These are phyloP conservation scores for Orbicella faveolata DNA, from an alignment of 64 coral and sea anemone species.

Conservation along the genomic window DNA sequence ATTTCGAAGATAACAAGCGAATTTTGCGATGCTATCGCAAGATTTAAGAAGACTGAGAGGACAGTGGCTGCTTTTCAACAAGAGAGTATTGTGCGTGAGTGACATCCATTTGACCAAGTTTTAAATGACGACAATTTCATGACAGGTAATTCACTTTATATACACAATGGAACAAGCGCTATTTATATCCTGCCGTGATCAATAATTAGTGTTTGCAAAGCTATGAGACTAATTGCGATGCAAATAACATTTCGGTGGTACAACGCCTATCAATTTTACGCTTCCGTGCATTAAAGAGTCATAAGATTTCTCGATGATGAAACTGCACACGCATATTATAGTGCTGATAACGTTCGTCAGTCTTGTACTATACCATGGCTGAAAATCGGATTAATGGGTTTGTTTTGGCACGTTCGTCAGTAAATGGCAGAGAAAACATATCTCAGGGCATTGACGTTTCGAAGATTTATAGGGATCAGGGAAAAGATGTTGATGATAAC, in stretches of 20 bases:
- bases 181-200: neutral
- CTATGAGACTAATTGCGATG: neutral
- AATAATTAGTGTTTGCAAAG: neutral
- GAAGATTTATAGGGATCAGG: neutral
- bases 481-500: neutral
- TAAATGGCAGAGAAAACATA: neutral
- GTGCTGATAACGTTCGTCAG: no score
- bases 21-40: no score
- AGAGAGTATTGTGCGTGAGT: neutral
- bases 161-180: neutral
- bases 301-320: neutral
- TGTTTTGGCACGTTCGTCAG: neutral
- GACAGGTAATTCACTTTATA: neutral
- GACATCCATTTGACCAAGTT: neutral
- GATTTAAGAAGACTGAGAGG: no score
- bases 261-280: constrained; percentile 11
- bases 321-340: no score
- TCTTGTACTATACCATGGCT: neutral
- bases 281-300: neutral
- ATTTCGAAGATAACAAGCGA: no score
- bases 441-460: neutral
- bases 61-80: no score
- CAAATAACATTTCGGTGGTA: no score
- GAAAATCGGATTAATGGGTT: neutral
- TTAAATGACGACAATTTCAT: neutral